Percentiles rank a stretch among this genome's conserved stretches.
Conservation (phyloP, 2,888 invertebrate species). For the Drosophila differens region DNA sequence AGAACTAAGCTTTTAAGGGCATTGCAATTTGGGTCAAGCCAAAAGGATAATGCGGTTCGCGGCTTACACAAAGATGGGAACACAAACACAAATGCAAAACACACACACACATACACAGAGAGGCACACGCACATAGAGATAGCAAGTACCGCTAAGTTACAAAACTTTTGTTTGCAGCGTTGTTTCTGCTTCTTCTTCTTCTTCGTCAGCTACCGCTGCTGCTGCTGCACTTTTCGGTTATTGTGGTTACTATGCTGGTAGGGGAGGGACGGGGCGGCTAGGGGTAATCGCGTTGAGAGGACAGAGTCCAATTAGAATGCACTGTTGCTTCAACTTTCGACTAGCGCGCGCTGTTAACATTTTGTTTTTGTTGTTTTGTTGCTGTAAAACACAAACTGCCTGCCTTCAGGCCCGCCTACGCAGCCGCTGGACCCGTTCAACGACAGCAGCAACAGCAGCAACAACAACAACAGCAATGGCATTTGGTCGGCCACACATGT, state of each 20-base stretch:
- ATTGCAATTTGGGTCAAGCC: conserved; percentile 73
- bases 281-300: conserved; percentile 7
- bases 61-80: conserved; percentile 38
- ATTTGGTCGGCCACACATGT: conserved; percentile 49
- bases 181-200: conserved; percentile 22
- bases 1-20: conserved; percentile 29
- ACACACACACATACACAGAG: conserved; percentile 1
- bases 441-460: conserved; percentile 34
- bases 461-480: conserved; percentile 15
- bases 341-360: conserved; percentile 43
- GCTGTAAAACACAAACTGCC: conserved; percentile 53
- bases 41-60: conserved; percentile 70
- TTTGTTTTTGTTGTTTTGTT: conserved; percentile 37
- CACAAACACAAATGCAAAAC: conserved; percentile 9
- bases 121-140: conserved; percentile 9
- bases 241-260: conserved; percentile 31
- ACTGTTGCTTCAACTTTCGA: conserved; percentile 67
- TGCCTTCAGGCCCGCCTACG: conserved; percentile 72
- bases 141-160: conserved; percentile 42
- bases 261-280: background rate
- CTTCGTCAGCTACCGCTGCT: conserved; percentile 20
- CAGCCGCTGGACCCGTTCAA: conserved; percentile 59
- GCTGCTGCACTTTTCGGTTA: conserved; percentile 46
- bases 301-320: conserved; percentile 68
- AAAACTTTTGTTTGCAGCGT: conserved; percentile 63